phyloP scores from a whole-genome alignment of 2,113 vertebrate genomes.

The Pterocles gutturalis region DNA sequence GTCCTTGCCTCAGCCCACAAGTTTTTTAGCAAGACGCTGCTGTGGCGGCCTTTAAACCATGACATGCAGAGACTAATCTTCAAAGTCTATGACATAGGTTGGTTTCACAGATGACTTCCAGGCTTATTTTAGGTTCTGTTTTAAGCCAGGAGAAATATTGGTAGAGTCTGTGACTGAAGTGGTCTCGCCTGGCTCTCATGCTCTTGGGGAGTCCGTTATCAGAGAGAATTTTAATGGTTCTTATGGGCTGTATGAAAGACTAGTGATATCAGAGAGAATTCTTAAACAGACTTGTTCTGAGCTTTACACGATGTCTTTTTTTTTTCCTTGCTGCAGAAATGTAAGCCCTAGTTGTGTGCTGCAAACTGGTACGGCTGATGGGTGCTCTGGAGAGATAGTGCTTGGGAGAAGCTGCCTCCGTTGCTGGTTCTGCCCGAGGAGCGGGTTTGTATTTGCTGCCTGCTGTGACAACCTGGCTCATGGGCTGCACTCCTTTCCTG shows the following conservation, averaged over 20 bases:
- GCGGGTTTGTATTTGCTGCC: not conserved
- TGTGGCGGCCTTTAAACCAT: no score
- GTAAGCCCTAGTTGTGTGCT: not conserved
- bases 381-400: not conserved
- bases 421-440: not conserved
- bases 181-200: not conserved
- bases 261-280: slow-evolving; percentile 54
- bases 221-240: slow-evolving; percentile 60
- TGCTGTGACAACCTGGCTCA: not conserved
- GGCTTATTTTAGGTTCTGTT: slow-evolving; percentile 8
- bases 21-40: no score
- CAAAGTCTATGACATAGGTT: not conserved
- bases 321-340: not conserved
- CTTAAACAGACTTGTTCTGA: slow-evolving; percentile 9
- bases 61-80: not conserved
- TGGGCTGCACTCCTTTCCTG: not conserved
- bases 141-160: not conserved
- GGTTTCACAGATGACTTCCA: not conserved
- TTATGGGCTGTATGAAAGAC: not conserved
- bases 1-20: no score
- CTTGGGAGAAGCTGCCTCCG: not conserved
- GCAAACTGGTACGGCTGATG: not conserved
- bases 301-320: not conserved
- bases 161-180: not conserved
- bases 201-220: not conserved